phyloP scores from a whole-genome alignment of 2,797 vertebrate species.

The Dipus sagitta region DNA sequence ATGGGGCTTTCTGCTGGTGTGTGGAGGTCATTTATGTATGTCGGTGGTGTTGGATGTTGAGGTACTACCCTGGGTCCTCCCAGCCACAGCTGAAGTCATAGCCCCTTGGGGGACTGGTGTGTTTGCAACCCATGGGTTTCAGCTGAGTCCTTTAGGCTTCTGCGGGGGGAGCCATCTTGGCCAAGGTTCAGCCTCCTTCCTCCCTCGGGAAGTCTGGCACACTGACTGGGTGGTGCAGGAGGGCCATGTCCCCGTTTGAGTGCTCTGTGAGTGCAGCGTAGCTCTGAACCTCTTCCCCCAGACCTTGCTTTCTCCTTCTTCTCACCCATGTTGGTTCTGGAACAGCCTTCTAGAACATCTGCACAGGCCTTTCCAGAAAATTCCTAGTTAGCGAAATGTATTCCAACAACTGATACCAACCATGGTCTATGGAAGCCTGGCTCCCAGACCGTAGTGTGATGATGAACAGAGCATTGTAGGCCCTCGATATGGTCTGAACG shows the following conservation, averaged over 20 bases:
- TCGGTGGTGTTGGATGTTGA: fast-evolving
- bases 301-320: neutral
- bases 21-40: neutral
- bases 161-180: neutral
- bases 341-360: neutral
- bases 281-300: too few relatives aligned
- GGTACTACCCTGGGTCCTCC: fast-evolving
- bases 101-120: fast-evolving
- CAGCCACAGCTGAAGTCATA: fast-evolving
- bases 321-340: too few relatives aligned
- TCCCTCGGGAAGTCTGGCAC: fast-evolving
- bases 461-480: fast-evolving
- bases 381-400: neutral
- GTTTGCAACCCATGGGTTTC: fast-evolving
- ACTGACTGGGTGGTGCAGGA: fast-evolving
- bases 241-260: fast-evolving
- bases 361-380: neutral
- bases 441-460: fast-evolving
- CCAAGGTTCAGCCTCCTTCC: neutral
- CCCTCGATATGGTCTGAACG: neutral
- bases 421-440: neutral
- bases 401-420: fast-evolving
- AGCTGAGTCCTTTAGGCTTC: fast-evolving
- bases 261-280: too few relatives aligned
- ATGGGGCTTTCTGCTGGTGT: neutral